phyloP scores from a whole-genome alignment of 2,797 vertebrate species.

The Neosilurus mollespiculum region DNA sequence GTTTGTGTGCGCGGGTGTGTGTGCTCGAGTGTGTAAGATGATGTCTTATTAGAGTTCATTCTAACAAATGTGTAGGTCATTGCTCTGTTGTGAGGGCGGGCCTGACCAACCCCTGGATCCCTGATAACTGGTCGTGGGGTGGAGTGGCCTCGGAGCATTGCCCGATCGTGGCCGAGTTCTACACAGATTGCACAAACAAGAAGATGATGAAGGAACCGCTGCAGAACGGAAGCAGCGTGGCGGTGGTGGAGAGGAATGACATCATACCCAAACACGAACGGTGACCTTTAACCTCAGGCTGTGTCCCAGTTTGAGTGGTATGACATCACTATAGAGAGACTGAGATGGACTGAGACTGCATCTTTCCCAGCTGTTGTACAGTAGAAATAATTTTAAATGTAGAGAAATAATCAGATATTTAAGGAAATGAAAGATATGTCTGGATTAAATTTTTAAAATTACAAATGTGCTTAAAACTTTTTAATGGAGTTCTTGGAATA shows the following conservation, averaged over 20 bases:
- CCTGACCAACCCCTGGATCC: constrained; percentile 95
- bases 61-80: constrained; percentile 73
- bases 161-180: constrained; percentile 87
- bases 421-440: constrained; percentile 47
- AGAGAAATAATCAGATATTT: constrained; percentile 33
- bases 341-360: constrained; percentile 59
- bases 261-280: constrained; percentile 83
- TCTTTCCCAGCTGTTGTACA: constrained; percentile 56
- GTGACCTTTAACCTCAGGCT: constrained; percentile 67
- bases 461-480: constrained; percentile 70
- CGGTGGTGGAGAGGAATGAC: constrained; percentile 77
- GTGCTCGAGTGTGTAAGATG: no score
- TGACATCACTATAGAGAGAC: constrained; percentile 24
- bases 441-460: constrained; percentile 34
- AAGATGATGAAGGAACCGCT: constrained; percentile 74
- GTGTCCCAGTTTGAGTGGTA: neutral
- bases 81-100: constrained; percentile 88
- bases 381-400: constrained; percentile 33
- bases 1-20: neutral
- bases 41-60: neutral
- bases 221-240: constrained; percentile 70
- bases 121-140: constrained; percentile 96
- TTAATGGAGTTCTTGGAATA: constrained; percentile 68
- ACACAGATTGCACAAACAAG: constrained; percentile 61
- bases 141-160: constrained; percentile 92